Evolutionary conservation across 1,140 invertebrate species (phyloP).

Genomic region (Solenopsis invicta): DNA sequence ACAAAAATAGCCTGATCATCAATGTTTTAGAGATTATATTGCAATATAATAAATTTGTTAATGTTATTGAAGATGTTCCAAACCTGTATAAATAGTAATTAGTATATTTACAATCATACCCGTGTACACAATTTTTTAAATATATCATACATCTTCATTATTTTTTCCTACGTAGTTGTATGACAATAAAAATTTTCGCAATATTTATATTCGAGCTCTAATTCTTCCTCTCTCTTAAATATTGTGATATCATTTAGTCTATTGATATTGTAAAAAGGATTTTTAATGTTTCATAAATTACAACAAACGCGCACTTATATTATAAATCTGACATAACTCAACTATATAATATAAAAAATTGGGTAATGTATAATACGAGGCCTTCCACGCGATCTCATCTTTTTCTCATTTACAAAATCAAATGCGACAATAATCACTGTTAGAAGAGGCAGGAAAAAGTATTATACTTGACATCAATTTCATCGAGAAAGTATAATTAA

Average conservation of each 20-base stretch:
- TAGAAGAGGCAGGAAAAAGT: background rate
- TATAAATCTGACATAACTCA: background rate
- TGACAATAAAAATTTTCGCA: background rate
- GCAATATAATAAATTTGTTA: too few relatives aligned
- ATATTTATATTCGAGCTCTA: background rate
- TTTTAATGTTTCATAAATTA: background rate
- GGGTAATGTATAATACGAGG: background rate
- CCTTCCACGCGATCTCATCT: background rate
- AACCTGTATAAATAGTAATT: conserved; percentile 29
- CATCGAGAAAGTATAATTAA: background rate
- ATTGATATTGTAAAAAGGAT: background rate
- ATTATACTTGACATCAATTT: background rate
- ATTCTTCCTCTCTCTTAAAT: background rate
- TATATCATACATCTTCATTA: conserved; percentile 26
- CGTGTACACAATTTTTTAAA: conserved; percentile 16
- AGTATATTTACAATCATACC: conserved; percentile 50
- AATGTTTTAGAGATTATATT: too few relatives aligned
- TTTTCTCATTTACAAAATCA: background rate
- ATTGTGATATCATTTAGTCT: background rate
- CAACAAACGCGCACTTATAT: background rate
- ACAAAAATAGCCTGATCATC: too few relatives aligned
- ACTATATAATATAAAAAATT: background rate
- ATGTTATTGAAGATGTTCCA: too few relatives aligned
- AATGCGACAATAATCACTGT: background rate
- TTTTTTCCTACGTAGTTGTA: background rate